These are phyloP conservation scores for Pollenia labialis DNA, from an alignment of 2,888 invertebrate genomes.

Conservation along the genomic window DNA sequence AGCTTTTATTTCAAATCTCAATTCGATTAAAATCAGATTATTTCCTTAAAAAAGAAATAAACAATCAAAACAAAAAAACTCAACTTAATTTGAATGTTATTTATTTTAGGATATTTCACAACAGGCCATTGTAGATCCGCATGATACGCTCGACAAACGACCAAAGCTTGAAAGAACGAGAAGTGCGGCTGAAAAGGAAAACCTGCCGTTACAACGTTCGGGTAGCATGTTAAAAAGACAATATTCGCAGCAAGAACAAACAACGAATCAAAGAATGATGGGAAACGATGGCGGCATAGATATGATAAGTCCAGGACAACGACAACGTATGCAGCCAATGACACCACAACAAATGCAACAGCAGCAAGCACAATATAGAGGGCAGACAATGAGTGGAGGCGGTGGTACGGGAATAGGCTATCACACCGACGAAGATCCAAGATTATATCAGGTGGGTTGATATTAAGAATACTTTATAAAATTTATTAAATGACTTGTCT, in stretches of 20 bases:
- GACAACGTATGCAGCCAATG: slow-evolving; percentile 80
- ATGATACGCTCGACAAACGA: slow-evolving; percentile 88
- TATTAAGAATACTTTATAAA: neutral
- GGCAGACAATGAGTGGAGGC: slow-evolving; percentile 75
- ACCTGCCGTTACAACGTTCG: slow-evolving; percentile 90
- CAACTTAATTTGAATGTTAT: neutral
- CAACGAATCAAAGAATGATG: slow-evolving; percentile 86
- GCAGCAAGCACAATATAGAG: slow-evolving; percentile 77
- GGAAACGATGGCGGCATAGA: slow-evolving; percentile 85
- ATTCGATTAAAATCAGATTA: too few species aligned
- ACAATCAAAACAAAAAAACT: neutral
- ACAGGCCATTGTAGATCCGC: slow-evolving; percentile 85
- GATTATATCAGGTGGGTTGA: slow-evolving; percentile 85
- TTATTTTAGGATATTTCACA: slow-evolving; percentile 80
- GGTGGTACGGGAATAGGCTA: slow-evolving; percentile 76
- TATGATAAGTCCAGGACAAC: slow-evolving; percentile 81
- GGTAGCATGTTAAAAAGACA: slow-evolving; percentile 91
- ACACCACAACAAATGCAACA: slow-evolving; percentile 82
- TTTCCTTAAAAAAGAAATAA: neutral
- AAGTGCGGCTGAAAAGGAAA: slow-evolving; percentile 94
- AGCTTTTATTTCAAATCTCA: too few species aligned
- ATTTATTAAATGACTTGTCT: neutral
- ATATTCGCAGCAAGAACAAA: slow-evolving; percentile 91
- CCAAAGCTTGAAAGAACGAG: slow-evolving; percentile 94
- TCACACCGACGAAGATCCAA: slow-evolving; percentile 87